Evolutionary conservation across 2,888 invertebrate species (phyloP), one percentile per base, ranked within the genome.

Genomic region (Hypomecis punctinalis): DNA sequence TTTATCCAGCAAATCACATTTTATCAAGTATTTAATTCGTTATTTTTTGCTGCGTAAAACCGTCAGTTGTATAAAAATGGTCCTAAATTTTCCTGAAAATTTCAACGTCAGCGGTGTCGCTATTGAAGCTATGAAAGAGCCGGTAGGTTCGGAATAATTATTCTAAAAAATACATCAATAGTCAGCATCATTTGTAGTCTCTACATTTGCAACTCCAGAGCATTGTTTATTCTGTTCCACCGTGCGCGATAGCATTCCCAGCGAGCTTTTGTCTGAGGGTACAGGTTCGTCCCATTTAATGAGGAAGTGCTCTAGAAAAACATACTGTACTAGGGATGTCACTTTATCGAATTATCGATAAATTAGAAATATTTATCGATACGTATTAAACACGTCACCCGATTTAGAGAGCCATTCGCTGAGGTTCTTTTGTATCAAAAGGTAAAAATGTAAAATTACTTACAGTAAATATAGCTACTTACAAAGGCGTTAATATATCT

Each of bases 251-350:
- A 68, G 62, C 51, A 61, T 69, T 70, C 68, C 60, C 71, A 66
- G 69, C 70, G 67, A 64, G 76, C 83, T 81, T 83, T 84, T 83
- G 82, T 85, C 73, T 48, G 45, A 55, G 47, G 61, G 76, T 70
- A 78, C 72, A 74, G 76, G 79, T 78, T 81, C 81, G 84, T 79
- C 79, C 81, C 77, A 75, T 85, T 85, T 90, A 91, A 93, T 90
- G 86, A 91, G 91, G 91, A 91, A 92, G 85, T 88, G 91, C 85
- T 89, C 91, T 84, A 92, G 85, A 91, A 91, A 89, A 87, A 85
- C 83, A 81, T 48, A 43, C 77, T 13, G 7, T 40, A 43, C 47
- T 61, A 59, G 57, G 13, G 67, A 52, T 46, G 60, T 43, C 54
- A 11, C 39, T 46, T 23, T 40, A 59, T 33, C 46, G 46, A 52